Evolutionary conservation across 2,797 vertebrate genomes (phyloP).

Genomic region (Dromococcyx pavoninus): DNA sequence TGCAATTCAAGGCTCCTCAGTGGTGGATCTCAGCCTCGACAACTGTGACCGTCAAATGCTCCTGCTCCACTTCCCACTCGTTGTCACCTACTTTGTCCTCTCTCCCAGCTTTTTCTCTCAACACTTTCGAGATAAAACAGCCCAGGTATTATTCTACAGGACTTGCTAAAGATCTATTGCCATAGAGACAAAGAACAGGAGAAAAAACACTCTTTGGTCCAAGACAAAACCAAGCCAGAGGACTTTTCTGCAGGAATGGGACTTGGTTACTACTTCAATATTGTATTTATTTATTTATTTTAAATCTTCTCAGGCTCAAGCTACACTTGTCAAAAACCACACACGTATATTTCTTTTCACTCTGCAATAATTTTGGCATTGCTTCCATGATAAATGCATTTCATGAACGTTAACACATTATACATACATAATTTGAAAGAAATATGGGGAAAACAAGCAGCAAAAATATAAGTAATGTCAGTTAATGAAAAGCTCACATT

Average conservation of each 20-base stretch:
- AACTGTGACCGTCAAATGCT: not conserved
- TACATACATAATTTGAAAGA: constrained; percentile 64
- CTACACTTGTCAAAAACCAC: not conserved
- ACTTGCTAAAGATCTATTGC: not conserved
- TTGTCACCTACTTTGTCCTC: not conserved
- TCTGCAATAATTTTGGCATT: constrained; percentile 32
- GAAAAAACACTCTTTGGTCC: not conserved
- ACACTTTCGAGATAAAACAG: not conserved
- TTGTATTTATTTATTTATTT: not conserved
- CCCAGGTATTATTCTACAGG: not conserved
- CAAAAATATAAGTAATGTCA: constrained; percentile 64
- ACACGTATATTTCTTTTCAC: not conserved
- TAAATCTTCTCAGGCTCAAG: not conserved
- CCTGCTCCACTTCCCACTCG: not conserved
- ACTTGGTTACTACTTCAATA: not conserved
- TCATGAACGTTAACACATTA: constrained; percentile 34
- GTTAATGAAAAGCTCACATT: constrained; percentile 71
- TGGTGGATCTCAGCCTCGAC: not conserved
- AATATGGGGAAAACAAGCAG: constrained; percentile 59
- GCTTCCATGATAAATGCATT: constrained; percentile 38
- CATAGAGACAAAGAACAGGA: not conserved
- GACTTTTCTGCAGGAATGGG: not conserved
- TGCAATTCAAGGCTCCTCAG: not conserved
- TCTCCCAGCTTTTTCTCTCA: not conserved
- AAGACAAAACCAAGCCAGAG: not conserved